Evolutionary conservation across 64 coral and sea anemone species (phyloP).

Genomic region (Astreopora myriophthalma): DNA sequence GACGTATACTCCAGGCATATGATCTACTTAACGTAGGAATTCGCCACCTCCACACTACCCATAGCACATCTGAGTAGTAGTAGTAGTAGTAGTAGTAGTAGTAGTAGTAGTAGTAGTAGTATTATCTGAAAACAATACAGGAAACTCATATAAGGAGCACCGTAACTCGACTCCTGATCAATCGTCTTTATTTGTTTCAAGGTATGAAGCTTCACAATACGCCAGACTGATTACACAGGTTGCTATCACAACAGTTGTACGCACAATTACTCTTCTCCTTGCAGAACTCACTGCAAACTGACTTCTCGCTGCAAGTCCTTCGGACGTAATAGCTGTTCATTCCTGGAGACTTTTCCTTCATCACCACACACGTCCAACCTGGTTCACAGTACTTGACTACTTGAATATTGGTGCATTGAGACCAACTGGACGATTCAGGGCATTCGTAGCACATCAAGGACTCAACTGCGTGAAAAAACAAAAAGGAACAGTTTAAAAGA

Average conservation of each 20-base stretch:
- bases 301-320: conserved; percentile 2
- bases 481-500: background rate
- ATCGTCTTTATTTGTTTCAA: background rate
- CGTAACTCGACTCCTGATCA: background rate
- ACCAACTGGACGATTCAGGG: background rate
- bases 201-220: background rate
- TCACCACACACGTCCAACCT: conserved; percentile 3
- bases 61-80: no score
- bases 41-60: no score
- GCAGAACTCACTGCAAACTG: conserved; percentile 10
- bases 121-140: no score
- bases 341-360: conserved; percentile 1
- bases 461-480: background rate
- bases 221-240: background rate
- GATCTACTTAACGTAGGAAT: no score
- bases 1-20: no score
- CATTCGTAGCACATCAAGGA: conserved; percentile 28
- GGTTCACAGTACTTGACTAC: background rate
- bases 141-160: no score
- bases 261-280: background rate
- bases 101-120: no score
- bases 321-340: background rate
- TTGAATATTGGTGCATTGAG: background rate
- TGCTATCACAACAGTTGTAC: background rate
- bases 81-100: no score